These are phyloP conservation scores for Bos indicus DNA, from an alignment of 2,113 vertebrate genomes.

Conservation along the genomic window DNA sequence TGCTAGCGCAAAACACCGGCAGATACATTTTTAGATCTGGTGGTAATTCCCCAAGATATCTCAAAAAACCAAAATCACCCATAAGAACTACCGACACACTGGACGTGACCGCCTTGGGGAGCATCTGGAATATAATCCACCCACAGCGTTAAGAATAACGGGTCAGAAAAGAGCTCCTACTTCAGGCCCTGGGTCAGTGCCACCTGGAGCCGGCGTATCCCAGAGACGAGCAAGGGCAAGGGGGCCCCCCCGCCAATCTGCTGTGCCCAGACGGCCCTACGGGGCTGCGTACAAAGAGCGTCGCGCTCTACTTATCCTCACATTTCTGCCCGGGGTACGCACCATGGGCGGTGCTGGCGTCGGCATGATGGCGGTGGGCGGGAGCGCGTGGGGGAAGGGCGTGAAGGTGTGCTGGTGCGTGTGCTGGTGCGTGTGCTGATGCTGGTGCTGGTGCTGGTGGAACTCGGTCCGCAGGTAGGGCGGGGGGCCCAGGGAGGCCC, in stretches of 20 bases:
- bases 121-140: too few relatives aligned
- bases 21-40: neutral
- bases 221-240: neutral
- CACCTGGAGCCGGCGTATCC: accelerated
- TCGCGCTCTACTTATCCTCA: conserved; percentile 95
- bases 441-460: conserved; percentile 98
- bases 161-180: neutral
- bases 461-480: conserved; percentile 99
- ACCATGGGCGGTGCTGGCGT: conserved; percentile 99
- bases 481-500: conserved; percentile 94
- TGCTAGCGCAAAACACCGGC: neutral
- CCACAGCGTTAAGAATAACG: neutral
- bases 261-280: neutral
- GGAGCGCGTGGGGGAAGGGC: conserved; percentile 96
- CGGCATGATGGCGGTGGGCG: conserved; percentile 94
- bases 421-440: conserved; percentile 97
- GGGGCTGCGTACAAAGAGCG: conserved; percentile 68
- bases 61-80: neutral
- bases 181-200: neutral
- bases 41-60: neutral
- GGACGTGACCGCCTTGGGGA: neutral
- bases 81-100: neutral
- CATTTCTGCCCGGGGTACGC: conserved; percentile 98
- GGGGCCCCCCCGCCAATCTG: neutral
- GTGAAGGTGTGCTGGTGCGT: conserved; percentile 99